These are phyloP conservation scores for Euwallacea similis DNA, from an alignment of 1,140 invertebrate genomes.

Conservation along the genomic window DNA sequence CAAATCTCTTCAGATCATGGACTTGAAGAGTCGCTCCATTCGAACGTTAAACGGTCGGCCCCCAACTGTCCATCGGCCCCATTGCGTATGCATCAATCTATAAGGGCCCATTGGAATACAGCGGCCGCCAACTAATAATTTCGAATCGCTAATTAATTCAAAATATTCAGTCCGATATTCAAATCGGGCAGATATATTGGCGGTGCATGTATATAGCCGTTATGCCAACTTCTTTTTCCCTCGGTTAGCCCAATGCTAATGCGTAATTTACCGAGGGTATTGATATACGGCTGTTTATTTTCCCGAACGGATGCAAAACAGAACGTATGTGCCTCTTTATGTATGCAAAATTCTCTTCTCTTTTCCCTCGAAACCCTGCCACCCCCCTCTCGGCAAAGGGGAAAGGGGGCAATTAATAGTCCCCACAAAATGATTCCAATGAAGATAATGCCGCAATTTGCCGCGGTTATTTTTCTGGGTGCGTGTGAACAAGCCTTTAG, in stretches of 20 bases:
- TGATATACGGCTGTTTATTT: slow-evolving; percentile 35
- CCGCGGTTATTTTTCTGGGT: not conserved
- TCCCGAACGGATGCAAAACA: slow-evolving; percentile 17
- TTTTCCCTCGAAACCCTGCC: not conserved
- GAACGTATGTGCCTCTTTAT: slow-evolving; percentile 6
- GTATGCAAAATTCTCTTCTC: slow-evolving; percentile 1
- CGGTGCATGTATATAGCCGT: slow-evolving; percentile 33
- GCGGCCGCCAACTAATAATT: slow-evolving; percentile 36
- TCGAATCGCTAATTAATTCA: slow-evolving; percentile 39
- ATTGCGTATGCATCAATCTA: slow-evolving; percentile 28
- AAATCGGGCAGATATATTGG: slow-evolving; percentile 38
- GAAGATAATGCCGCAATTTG: slow-evolving; percentile 1
- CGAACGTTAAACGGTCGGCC: too few relatives aligned
- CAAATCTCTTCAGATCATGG: too few relatives aligned
- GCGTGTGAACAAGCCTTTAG: not conserved
- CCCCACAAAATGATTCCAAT: slow-evolving; percentile 1
- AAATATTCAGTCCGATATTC: slow-evolving; percentile 41
- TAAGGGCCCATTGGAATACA: slow-evolving; percentile 15
- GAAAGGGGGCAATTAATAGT: too few relatives aligned
- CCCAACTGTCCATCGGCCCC: not conserved
- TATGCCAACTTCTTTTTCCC: slow-evolving; percentile 37
- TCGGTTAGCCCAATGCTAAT: slow-evolving; percentile 15
- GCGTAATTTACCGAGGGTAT: slow-evolving; percentile 32
- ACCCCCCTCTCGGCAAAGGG: not conserved
- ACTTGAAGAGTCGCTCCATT: too few relatives aligned